Evolutionary conservation across 2,888 invertebrate genomes (phyloP).

Genomic region (Oasisia sp.): DNA sequence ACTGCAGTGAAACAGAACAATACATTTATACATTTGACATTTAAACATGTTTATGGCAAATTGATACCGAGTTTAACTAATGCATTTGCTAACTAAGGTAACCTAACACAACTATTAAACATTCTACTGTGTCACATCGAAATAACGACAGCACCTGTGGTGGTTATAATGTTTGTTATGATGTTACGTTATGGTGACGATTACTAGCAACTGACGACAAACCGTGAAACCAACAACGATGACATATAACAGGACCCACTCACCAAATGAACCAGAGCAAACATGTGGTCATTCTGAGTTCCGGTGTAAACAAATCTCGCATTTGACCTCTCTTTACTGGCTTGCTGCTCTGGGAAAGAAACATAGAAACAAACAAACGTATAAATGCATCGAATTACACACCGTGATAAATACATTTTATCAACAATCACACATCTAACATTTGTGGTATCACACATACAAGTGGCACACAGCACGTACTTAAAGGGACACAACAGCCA

Average conservation of each 20-base stretch:
- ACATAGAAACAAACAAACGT: neutral
- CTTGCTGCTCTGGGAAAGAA: constrained; percentile 13
- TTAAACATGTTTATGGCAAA: neutral
- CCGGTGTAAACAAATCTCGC: constrained; percentile 74
- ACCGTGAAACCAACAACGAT: neutral
- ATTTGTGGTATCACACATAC: no score
- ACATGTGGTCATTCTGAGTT: constrained; percentile 83
- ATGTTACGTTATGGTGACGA: neutral
- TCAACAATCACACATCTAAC: neutral
- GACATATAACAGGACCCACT: constrained; percentile 39
- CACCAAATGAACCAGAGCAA: constrained; percentile 94
- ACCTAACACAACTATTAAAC: neutral
- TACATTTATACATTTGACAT: neutral
- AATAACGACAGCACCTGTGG: neutral
- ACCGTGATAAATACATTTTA: neutral
- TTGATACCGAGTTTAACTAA: neutral
- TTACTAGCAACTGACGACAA: neutral
- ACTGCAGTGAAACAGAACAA: no score
- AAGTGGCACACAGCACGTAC: no score
- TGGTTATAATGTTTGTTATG: neutral
- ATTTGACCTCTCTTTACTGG: constrained; percentile 63
- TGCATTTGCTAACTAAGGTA: neutral
- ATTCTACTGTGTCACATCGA: neutral
- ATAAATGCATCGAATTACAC: neutral
- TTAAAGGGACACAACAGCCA: no score